A percentile compares a stretch with the other conserved stretches of the same genome.
These are phyloP conservation scores for Hystrix brachyura DNA, from an alignment of 2,113 vertebrate species.

Conservation along the genomic window DNA sequence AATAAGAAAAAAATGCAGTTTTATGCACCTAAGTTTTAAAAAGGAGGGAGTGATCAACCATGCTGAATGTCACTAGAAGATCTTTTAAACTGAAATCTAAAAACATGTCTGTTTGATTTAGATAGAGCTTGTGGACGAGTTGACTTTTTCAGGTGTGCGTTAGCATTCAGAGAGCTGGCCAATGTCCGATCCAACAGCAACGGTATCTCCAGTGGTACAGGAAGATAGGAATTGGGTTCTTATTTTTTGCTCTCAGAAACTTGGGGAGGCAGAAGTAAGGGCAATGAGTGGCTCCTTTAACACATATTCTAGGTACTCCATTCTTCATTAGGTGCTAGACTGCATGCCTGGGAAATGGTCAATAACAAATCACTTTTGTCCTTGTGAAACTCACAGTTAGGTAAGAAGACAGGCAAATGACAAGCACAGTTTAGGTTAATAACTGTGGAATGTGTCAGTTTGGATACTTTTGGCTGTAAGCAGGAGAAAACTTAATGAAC, in stretches of 20 bases:
- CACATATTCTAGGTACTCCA: background rate
- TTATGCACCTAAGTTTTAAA: background rate
- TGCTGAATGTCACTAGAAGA: background rate
- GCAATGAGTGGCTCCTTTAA: too few relatives aligned
- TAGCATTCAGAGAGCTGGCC: background rate
- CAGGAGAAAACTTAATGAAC: background rate
- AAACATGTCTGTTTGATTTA: background rate
- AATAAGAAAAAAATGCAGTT: background rate
- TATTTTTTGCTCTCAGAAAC: background rate
- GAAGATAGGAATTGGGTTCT: background rate
- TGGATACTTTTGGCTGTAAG: constrained; percentile 36
- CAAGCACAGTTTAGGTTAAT: background rate
- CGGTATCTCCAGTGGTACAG: background rate
- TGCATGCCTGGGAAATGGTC: background rate
- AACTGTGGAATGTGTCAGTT: constrained; percentile 9
- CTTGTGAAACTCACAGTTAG: background rate
- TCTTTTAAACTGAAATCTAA: background rate
- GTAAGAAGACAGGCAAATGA: constrained; percentile 17
- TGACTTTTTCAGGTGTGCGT: background rate
- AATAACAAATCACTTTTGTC: background rate
- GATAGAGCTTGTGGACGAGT: background rate
- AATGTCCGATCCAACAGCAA: background rate
- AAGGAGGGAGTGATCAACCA: background rate
- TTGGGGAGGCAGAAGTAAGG: background rate
- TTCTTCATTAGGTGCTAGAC: background rate